phyloP scores from a whole-genome alignment of 92 coral and sea anemone genomes.

The Palythoa grandis region DNA sequence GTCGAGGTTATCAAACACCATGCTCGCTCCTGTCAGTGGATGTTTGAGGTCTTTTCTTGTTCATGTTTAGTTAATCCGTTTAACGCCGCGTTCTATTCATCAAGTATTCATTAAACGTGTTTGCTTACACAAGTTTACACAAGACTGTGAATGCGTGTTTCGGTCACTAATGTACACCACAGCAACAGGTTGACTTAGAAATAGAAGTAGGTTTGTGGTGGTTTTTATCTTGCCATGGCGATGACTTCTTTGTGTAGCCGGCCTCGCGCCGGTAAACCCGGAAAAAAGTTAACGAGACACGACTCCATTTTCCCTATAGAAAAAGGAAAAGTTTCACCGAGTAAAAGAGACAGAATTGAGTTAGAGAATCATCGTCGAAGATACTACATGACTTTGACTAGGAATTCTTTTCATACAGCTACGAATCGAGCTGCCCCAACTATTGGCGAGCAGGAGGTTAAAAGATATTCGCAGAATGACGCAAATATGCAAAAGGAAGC shows the following conservation, averaged over 20 bases:
- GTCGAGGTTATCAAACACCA: neutral
- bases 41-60: slow-evolving; percentile 6
- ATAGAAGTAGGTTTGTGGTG: neutral
- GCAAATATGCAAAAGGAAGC: neutral
- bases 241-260: slow-evolving; percentile 27
- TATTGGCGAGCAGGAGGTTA: slow-evolving; percentile 72
- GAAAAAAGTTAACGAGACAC: neutral
- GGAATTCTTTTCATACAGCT: slow-evolving; percentile 61
- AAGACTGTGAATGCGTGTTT: slow-evolving; percentile 39
- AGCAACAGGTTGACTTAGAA: slow-evolving; percentile 36
- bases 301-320: slow-evolving; percentile 55
- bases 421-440: slow-evolving; percentile 68
- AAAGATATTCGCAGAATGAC: neutral
- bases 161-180: slow-evolving; percentile 44
- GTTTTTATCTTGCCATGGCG: slow-evolving; percentile 33
- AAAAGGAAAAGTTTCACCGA: slow-evolving; percentile 61
- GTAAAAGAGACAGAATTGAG: slow-evolving; percentile 65
- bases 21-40: neutral
- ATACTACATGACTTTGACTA: slow-evolving; percentile 51
- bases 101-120: slow-evolving; percentile 44
- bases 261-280: neutral
- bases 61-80: slow-evolving; percentile 23
- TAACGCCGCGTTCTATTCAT: slow-evolving; percentile 35
- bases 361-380: slow-evolving; percentile 67
- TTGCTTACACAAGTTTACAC: slow-evolving; percentile 48